Conservation (phyloP, 2,888 invertebrate genomes). For the Arge pagana region DNA sequence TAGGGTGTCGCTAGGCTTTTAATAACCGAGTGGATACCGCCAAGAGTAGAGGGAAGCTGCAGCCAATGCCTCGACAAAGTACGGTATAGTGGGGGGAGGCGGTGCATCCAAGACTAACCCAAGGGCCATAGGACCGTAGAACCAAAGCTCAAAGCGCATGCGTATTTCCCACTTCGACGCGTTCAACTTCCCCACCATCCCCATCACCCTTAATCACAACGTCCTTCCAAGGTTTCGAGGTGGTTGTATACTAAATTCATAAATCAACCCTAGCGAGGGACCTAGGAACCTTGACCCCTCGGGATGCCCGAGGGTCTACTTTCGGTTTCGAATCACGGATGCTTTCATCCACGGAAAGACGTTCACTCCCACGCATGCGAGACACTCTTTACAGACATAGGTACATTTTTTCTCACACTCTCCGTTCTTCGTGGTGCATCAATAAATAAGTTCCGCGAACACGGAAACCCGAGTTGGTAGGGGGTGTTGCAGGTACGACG, state of each 20-base stretch:
- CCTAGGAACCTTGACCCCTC: conserved; percentile 33
- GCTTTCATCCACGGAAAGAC: too few species aligned
- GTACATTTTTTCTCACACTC: too few species aligned
- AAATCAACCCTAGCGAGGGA: conserved; percentile 47
- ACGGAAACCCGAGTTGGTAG: too few species aligned
- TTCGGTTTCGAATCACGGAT: too few species aligned
- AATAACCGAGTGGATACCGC: conserved; percentile 56
- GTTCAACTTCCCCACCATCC: too few species aligned
- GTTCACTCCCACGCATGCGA: too few species aligned
- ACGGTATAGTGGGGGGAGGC: conserved; percentile 20
- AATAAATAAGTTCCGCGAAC: too few species aligned
- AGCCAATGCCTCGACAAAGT: conserved; percentile 28
- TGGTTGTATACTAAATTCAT: conserved; percentile 35
- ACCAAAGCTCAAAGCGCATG: conserved; percentile 40
- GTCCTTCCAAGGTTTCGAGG: conserved; percentile 7
- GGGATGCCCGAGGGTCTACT: conserved; percentile 28
- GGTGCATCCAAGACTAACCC: conserved; percentile 26
- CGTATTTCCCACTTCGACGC: conserved; percentile 40
- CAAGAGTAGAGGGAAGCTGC: conserved; percentile 47
- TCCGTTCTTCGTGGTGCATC: too few species aligned
- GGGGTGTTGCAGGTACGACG: too few species aligned
- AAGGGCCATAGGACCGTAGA: conserved; percentile 10
- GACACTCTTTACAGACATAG: too few species aligned
- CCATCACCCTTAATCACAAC: too few species aligned
- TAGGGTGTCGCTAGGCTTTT: conserved; percentile 55